Conservation (phyloP, 2,797 vertebrate species). For the Atherinosoma microstoma region DNA sequence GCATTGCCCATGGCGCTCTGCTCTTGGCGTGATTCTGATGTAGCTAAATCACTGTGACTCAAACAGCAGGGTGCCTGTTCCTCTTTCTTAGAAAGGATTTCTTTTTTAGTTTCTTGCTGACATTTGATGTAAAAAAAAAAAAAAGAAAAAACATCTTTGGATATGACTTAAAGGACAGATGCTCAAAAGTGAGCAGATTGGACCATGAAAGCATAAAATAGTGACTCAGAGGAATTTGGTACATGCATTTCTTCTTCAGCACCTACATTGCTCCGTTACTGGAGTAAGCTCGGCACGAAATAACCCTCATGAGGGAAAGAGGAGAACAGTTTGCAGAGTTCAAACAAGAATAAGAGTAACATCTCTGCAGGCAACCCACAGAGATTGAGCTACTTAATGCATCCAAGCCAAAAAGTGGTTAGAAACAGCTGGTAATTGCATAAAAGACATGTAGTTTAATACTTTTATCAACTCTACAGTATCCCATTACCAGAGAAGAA, state of each 20-base stretch:
- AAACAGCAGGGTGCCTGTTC: conserved; percentile 27
- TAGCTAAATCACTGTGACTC: conserved; percentile 13
- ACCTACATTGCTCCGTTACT: conserved; percentile 45
- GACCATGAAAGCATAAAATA: conserved; percentile 27
- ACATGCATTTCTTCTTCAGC: conserved; percentile 25
- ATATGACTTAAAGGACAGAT: conserved; percentile 19
- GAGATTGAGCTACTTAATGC: conserved; percentile 16
- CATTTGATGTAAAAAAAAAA: conserved; percentile 23
- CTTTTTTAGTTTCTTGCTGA: conserved; percentile 17
- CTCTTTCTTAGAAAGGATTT: conserved; percentile 19
- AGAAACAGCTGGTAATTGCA: conserved; percentile 1
- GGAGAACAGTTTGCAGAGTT: conserved; percentile 29
- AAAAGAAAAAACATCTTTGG: conserved; percentile 4
- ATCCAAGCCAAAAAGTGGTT: conserved; percentile 8
- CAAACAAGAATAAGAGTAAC: conserved; percentile 31
- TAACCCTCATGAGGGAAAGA: conserved; percentile 14
- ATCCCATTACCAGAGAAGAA: conserved; percentile 16
- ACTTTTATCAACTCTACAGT: conserved; percentile 2
- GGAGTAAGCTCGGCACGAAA: conserved; percentile 1
- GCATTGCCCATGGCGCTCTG: conserved; percentile 3
- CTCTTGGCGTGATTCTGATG: conserved; percentile 25
- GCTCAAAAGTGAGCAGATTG: conserved; percentile 32
- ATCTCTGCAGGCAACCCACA: conserved; percentile 40
- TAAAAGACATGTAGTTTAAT: not conserved
- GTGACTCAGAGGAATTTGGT: conserved; percentile 47